A percentile compares a stretch with the other conserved stretches of the same genome.
phyloP scores from a whole-genome alignment of 2,797 vertebrate genomes.

The Sphenopsis melanotis region DNA sequence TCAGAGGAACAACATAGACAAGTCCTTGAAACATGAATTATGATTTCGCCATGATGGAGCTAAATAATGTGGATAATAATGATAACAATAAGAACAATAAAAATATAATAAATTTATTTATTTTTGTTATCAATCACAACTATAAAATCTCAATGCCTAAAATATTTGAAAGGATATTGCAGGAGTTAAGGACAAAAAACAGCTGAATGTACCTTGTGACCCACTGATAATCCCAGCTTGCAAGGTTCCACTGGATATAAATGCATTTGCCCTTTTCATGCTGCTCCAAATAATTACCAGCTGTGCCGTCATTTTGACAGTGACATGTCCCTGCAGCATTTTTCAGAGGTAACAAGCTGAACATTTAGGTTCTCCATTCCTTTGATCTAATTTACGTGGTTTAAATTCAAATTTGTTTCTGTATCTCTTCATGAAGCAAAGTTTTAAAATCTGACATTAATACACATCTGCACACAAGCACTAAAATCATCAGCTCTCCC shows the following conservation, averaged over 20 bases:
- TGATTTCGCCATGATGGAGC: not conserved
- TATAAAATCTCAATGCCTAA: not conserved
- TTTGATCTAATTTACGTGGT: not conserved
- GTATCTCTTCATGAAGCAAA: not conserved
- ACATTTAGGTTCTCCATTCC: not conserved
- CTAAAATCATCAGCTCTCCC: not conserved
- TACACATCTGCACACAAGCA: not conserved
- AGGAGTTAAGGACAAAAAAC: not conserved
- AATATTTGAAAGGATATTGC: not conserved
- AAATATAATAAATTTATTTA: not conserved
- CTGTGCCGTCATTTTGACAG: not conserved
- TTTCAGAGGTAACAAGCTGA: constrained; percentile 15
- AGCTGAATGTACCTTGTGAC: not conserved
- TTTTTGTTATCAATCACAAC: not conserved
- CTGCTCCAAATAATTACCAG: constrained; percentile 31
- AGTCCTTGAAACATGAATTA: not conserved
- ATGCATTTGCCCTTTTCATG: constrained; percentile 2
- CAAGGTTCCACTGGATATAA: not conserved
- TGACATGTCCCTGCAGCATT: not conserved
- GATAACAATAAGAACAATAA: not conserved
- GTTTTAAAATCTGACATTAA: not conserved
- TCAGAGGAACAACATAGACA: not conserved
- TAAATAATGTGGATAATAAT: not conserved
- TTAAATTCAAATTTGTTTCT: constrained; percentile 13
- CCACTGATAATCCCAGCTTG: not conserved